These are phyloP conservation scores for Aphis gossypii DNA, from an alignment of 1,140 invertebrate species.

Conservation along the genomic window DNA sequence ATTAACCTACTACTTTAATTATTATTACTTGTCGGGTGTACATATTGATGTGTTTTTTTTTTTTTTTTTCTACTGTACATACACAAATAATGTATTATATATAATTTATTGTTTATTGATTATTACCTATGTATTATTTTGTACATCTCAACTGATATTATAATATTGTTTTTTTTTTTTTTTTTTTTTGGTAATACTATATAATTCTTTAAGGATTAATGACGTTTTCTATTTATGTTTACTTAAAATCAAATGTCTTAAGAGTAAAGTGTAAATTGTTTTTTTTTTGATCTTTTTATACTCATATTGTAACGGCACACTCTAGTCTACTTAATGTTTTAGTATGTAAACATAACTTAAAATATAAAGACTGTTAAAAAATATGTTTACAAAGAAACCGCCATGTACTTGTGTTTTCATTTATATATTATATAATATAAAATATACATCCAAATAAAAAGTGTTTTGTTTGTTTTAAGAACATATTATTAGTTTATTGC, in stretches of 20 bases:
- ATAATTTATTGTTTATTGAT: constrained; percentile 5
- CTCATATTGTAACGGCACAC: constrained; percentile 22
- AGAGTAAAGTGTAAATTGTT: background rate
- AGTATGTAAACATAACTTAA: constrained; percentile 23
- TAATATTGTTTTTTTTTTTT: constrained; percentile 6
- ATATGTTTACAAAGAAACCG: constrained; percentile 4
- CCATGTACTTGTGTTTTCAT: background rate
- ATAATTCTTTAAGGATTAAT: background rate
- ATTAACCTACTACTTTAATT: background rate
- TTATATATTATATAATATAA: background rate
- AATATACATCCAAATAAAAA: background rate
- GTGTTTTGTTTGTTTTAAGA: background rate
- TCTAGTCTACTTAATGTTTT: constrained; percentile 56
- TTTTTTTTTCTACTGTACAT: background rate
- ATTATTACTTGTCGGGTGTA: background rate
- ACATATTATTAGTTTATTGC: background rate
- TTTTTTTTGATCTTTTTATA: constrained; percentile 4
- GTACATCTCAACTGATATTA: background rate
- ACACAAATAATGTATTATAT: background rate
- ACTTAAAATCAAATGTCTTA: background rate
- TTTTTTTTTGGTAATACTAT: constrained; percentile 21
- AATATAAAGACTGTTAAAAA: constrained; percentile 56
- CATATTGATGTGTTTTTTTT: background rate
- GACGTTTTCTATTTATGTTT: background rate
- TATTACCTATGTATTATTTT: background rate